Base-by-base conservation (phyloP, 2,888 invertebrate genomes). In the Drosophila histrio region DNA sequence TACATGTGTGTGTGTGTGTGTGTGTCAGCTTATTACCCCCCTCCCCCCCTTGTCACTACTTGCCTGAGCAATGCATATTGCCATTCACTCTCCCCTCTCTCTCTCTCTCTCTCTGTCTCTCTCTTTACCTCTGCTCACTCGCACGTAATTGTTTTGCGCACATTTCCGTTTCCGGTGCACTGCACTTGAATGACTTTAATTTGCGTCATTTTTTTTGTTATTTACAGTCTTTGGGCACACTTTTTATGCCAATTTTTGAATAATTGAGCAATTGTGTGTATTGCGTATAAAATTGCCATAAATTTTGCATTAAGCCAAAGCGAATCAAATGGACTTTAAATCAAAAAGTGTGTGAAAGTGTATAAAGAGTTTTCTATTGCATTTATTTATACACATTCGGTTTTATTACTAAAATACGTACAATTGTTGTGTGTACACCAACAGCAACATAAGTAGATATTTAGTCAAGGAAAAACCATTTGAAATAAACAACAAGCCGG, bases 101-200 rank as follows among this genome's bases (percentile, higher is more conserved):
- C 34, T 17, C 32, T 24, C 13, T 5, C 19, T 4, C 36, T 49
- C 26, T 26, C 47, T 15, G 6, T 44, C 34, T 2, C 44, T 24
- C 34, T 2, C 19, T 21, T 41, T 4, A 5, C 6, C 21, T 22
- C 46, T 15, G 24, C 64, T 15, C 52, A 22, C 60, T 52, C 60
- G 38, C 61, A 66, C 78, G 72, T 87, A 84, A 82, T 82, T 87
- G 84, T 82, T 84, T 87, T 84, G 87, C 80, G 63, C 72, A 68
- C 86, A 82, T 82, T 86, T 87, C 80, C 88, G 80, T 82, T 87
- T 84, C 83, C 86, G 86, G 66, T 72, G 67, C 75, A 39, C 57
- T 87, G 75, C 87, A 80, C 81, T 87, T 83, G 58, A 87, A 84
- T 80, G 78, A 65, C 75, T 75, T 72, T 75, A 71, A 84, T 77